phyloP scores from a whole-genome alignment of 2,797 vertebrate genomes.

The Odontamblyopus lacepedii region DNA sequence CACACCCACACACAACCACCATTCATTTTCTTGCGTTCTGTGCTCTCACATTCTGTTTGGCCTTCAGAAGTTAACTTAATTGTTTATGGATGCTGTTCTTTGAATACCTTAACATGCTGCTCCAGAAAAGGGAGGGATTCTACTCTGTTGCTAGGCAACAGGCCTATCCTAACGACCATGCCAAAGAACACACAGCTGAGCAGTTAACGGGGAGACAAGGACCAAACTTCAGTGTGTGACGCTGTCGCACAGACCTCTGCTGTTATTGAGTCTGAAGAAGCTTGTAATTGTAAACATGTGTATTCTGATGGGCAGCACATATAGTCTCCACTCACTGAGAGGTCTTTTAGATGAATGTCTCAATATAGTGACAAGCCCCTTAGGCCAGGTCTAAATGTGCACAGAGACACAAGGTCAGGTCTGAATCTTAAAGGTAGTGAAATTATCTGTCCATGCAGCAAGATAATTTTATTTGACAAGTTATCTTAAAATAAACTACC shows the following conservation, averaged over 20 bases:
- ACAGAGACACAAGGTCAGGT: conserved; percentile 43
- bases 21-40: conserved; percentile 6
- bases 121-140: conserved; percentile 47
- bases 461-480: no score
- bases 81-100: conserved; percentile 52
- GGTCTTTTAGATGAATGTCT: conserved; percentile 63
- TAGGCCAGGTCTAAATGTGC: conserved; percentile 41
- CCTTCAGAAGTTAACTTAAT: conserved; percentile 49
- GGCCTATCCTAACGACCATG: conserved; percentile 66
- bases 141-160: conserved; percentile 79
- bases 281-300: conserved; percentile 29
- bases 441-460: no score
- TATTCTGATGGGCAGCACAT: conserved; percentile 17
- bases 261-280: conserved; percentile 22
- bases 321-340: conserved; percentile 33
- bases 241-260: conserved; percentile 33
- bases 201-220: conserved; percentile 73
- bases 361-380: conserved; percentile 72
- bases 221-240: conserved; percentile 57
- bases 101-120: conserved; percentile 44
- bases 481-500: no score
- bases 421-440: background rate
- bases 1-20: background rate
- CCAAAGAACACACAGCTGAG: conserved; percentile 64
- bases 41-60: conserved; percentile 43